Percentiles rank a stretch among this genome's conserved stretches.
Conservation (phyloP, 2,113 vertebrate genomes). For the Carettochelys insculpta region DNA sequence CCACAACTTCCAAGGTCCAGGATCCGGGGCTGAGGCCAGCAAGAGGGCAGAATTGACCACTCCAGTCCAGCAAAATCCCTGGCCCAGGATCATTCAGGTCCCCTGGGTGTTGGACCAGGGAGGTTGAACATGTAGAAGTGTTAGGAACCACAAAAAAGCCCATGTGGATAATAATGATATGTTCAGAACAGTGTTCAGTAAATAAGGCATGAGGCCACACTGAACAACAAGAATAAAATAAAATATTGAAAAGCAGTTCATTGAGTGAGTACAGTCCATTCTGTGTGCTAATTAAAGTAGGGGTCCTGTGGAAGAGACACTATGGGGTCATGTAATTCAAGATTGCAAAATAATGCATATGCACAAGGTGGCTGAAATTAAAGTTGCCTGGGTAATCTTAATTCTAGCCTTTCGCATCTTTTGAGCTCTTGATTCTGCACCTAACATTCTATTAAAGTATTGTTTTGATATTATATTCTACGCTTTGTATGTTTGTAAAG, state of each 20-base stretch:
- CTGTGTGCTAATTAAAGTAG: not conserved
- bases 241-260: not conserved
- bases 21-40: no score
- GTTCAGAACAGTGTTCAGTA: not conserved
- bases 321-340: not conserved
- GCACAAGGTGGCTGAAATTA: not conserved
- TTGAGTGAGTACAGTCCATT: not conserved
- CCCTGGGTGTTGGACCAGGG: no score
- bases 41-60: no score
- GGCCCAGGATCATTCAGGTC: no score
- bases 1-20: no score
- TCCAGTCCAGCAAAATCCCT: no score
- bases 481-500: not conserved
- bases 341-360: not conserved
- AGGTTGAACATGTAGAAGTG: not conserved
- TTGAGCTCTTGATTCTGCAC: not conserved
- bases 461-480: not conserved
- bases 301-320: not conserved
- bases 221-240: not conserved
- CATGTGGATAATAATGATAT: not conserved
- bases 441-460: not conserved
- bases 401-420: not conserved
- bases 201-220: not conserved
- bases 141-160: not conserved
- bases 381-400: not conserved